phyloP scores from a whole-genome alignment of 35 echinoderm and acorn worm genomes.

The Holothuria glaberrima region DNA sequence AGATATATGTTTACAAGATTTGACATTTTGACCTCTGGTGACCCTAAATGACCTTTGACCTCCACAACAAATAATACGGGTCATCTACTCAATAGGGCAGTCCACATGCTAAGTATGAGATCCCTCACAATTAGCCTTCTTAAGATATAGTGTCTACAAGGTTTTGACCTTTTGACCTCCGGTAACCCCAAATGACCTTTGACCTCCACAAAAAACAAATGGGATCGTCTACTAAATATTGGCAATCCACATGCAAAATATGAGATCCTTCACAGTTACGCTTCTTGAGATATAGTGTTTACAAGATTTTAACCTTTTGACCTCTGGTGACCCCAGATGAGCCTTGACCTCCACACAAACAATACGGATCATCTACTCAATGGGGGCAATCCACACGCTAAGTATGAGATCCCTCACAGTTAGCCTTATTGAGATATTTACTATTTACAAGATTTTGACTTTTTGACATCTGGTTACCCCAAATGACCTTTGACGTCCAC shows the following conservation, averaged over 20 bases:
- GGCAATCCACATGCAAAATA: neutral
- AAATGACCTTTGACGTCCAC: slow-evolving; percentile 2
- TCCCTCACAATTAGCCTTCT: neutral
- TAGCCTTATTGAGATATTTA: neutral
- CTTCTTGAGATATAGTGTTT: neutral
- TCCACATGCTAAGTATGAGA: neutral
- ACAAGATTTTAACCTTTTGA: neutral
- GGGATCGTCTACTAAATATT: neutral
- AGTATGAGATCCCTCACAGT: neutral
- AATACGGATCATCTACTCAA: neutral
- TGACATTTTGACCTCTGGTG: no score
- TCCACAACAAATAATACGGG: no score
- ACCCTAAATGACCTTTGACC: no score
- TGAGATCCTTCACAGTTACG: neutral
- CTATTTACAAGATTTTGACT: neutral
- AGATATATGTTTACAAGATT: no score
- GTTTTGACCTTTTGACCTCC: neutral
- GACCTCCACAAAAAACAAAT: neutral
- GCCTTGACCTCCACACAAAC: neutral
- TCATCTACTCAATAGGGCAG: no score
- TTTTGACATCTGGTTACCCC: neutral
- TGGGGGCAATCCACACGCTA: neutral
- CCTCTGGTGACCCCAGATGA: neutral
- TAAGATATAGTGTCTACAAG: neutral
- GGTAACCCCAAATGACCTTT: neutral